Conservation (phyloP, 1,140 invertebrate species). For the Musca domestica region DNA sequence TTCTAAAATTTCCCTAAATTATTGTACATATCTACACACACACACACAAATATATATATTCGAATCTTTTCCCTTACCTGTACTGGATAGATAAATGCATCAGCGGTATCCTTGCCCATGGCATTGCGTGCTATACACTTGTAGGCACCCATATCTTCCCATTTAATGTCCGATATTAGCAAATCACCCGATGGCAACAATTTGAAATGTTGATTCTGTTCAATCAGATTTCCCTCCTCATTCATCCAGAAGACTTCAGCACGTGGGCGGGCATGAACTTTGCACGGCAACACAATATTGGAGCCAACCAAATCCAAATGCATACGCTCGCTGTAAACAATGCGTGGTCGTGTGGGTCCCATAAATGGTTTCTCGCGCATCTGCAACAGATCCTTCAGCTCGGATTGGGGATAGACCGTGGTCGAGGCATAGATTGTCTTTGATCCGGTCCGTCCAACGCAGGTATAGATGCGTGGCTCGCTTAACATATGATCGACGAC, state of each 20-base stretch:
- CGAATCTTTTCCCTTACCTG: constrained; percentile 54
- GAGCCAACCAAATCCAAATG: constrained; percentile 62
- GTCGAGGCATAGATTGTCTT: constrained; percentile 59
- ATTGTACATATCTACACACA: no score
- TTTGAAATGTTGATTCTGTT: constrained; percentile 55
- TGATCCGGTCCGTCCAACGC: constrained; percentile 65
- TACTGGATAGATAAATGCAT: constrained; percentile 78
- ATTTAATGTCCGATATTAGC: constrained; percentile 66
- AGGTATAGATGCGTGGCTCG: constrained; percentile 61
- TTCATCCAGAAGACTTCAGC: constrained; percentile 68
- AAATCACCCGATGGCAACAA: constrained; percentile 71
- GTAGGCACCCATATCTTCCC: constrained; percentile 79
- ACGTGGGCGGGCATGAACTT: constrained; percentile 63
- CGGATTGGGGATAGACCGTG: constrained; percentile 53
- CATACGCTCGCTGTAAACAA: constrained; percentile 57
- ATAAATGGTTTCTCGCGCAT: constrained; percentile 37
- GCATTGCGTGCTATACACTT: constrained; percentile 70
- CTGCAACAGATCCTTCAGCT: constrained; percentile 30
- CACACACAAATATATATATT: background rate
- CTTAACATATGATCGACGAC: constrained; percentile 54
- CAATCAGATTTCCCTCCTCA: constrained; percentile 58
- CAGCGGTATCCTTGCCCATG: constrained; percentile 62
- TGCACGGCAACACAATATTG: constrained; percentile 69
- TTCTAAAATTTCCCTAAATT: background rate
- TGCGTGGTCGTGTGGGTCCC: constrained; percentile 57